A percentile compares a stretch with the other conserved stretches of the same genome.
Conservation (phyloP, 1,140 invertebrate genomes). For the Amyelois transitella region DNA sequence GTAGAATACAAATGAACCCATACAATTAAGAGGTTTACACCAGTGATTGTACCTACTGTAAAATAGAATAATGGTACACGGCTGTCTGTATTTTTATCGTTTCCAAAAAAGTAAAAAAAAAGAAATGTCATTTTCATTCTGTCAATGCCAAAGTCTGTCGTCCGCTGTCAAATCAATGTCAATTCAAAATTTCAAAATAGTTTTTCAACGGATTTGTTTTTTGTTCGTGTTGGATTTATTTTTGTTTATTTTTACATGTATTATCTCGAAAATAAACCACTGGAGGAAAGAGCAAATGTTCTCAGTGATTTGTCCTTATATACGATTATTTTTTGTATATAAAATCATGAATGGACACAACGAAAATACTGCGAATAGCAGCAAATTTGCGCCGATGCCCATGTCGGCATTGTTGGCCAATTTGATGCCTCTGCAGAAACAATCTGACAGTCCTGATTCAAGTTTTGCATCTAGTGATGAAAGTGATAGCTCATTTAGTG, state of each 20-base stretch:
- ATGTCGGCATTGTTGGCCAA: slow-evolving; percentile 63
- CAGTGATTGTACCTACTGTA: too few species aligned
- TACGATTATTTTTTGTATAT: too few species aligned
- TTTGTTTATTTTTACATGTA: neutral
- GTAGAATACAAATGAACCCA: too few species aligned
- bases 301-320: too few species aligned
- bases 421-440: slow-evolving; percentile 48
- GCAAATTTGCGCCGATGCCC: slow-evolving; percentile 65
- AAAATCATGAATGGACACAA: slow-evolving; percentile 50
- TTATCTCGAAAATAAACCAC: too few species aligned
- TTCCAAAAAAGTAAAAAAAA: too few species aligned
- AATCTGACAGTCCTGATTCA: slow-evolving; percentile 36
- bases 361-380: slow-evolving; percentile 57
- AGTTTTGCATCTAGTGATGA: slow-evolving; percentile 43
- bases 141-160: neutral
- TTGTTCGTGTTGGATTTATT: slow-evolving; percentile 1
- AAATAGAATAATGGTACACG: too few species aligned
- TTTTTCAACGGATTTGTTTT: neutral
- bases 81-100: too few species aligned
- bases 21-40: too few species aligned
- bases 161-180: neutral
- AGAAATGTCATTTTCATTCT: too few species aligned
- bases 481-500: slow-evolving; percentile 42
- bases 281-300: too few species aligned
- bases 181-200: neutral